These are phyloP conservation scores for Grammomys surdaster DNA, from an alignment of 2,113 vertebrate genomes.

Conservation along the genomic window DNA sequence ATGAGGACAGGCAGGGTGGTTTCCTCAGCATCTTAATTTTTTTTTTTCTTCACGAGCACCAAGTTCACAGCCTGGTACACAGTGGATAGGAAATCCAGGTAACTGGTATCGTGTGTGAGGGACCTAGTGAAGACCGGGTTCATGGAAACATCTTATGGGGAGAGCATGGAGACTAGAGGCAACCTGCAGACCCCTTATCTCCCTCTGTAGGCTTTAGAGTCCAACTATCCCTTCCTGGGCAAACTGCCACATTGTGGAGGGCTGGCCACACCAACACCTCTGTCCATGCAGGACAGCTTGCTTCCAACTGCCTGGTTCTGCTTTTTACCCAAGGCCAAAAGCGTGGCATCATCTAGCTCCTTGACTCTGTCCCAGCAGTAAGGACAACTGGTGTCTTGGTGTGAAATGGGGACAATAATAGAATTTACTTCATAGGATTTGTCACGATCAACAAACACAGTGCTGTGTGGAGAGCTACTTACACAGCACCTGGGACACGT, in stretches of 20 bases:
- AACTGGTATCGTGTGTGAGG: background rate
- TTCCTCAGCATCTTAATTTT: background rate
- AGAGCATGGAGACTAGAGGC: rapidly evolving
- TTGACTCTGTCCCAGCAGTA: background rate
- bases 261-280: background rate
- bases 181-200: background rate
- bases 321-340: background rate
- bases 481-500: background rate
- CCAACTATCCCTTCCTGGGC: background rate
- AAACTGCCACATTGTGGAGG: rapidly evolving
- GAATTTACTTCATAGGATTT: background rate
- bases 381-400: background rate
- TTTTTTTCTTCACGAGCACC: background rate
- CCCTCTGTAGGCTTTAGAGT: background rate
- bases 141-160: background rate
- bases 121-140: background rate
- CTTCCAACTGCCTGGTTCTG: background rate
- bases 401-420: background rate
- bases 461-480: background rate
- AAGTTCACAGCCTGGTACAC: background rate
- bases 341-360: background rate
- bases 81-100: background rate
- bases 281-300: background rate
- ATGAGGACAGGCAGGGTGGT: background rate
- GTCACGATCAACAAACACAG: background rate